Base-by-base conservation (phyloP, 2,888 invertebrate species). In the Sarcophaga subvicina region DNA sequence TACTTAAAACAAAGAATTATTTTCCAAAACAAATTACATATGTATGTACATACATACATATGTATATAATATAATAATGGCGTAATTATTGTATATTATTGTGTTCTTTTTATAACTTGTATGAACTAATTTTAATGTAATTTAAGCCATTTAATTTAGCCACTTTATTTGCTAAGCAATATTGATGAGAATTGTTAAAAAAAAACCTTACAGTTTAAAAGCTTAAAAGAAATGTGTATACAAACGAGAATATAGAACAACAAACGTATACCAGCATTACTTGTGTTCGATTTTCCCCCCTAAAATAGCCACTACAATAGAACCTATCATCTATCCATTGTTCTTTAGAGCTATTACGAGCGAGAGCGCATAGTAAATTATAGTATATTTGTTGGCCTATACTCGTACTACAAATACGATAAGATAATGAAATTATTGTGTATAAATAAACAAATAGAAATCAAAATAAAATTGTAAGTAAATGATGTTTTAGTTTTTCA, bases 371-470 rank as follows among this genome's bases (percentile, higher is more conserved):
- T 14, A 66, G 27, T 54, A 54, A 54, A 54, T 54, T 14, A 27
- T 37, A 54, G 17, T 47, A 25, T 25, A 20, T 62, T 45, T 78
- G 4, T 69, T 47, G 47, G n/a, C 20, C 47, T 4, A 25, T 17
- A 25, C n/a, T 69, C 8, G 12, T 49, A 49, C 49, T 49, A 66
- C n/a, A 60, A 25, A 77, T 72, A 72, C 70, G 84, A 84, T 84
- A 84, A 84, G 84, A 84, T 80, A 84, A 84, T 59, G 37, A 54
- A 66, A 77, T 77, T 66, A 83, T 83, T 72, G 62, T 83, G 63
- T 49, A 62, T 72, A 78, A 67, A 62, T n/a, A 20, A 8, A 47
- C 27, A 72, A 60, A 72, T 78, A 62, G 60, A 27, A 71, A 64
- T 62, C 10, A n/a, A 62, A n/a, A 20, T 62, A 62, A n/a, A 3